Evolutionary conservation across 2,888 invertebrate genomes (phyloP).

Genomic region (Himalopsyche tibetana): DNA sequence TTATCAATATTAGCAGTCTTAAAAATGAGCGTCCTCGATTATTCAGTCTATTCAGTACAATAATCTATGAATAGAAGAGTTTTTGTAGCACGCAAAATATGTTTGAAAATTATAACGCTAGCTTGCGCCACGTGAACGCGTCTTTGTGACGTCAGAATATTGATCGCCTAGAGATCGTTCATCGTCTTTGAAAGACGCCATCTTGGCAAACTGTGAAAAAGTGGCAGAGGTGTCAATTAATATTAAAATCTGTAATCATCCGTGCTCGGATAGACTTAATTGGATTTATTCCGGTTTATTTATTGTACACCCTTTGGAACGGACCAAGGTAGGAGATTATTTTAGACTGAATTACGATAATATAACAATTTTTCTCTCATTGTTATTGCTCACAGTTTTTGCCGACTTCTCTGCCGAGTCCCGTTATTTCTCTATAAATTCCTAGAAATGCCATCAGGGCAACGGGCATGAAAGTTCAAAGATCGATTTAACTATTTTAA

Average conservation of each 20-base stretch:
- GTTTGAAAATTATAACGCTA: constrained; percentile 53
- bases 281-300: constrained; percentile 63
- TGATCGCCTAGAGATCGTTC: constrained; percentile 56
- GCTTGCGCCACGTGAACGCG: constrained; percentile 67
- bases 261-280: constrained; percentile 54
- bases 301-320: constrained; percentile 64
- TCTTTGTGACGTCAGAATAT: constrained; percentile 76
- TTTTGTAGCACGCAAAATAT: constrained; percentile 51
- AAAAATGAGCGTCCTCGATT: too few relatives aligned
- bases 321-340: constrained; percentile 62
- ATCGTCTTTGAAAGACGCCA: constrained; percentile 61
- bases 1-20: not conserved
- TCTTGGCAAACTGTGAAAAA: constrained; percentile 63
- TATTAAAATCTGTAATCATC: constrained; percentile 60
- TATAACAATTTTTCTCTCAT: constrained; percentile 55
- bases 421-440: constrained; percentile 52
- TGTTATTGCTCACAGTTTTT: constrained; percentile 58
- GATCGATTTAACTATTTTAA: not conserved
- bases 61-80: constrained; percentile 45
- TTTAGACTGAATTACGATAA: constrained; percentile 47
- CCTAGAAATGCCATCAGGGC: constrained; percentile 9
- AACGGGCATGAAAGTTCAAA: not conserved
- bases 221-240: constrained; percentile 55
- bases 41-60: not conserved
- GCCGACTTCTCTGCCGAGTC: constrained; percentile 55